Evolutionary conservation across 2,888 invertebrate genomes (phyloP), one percentile per base, ranked within the genome.

Genomic region (Limnephilus marmoratus): DNA sequence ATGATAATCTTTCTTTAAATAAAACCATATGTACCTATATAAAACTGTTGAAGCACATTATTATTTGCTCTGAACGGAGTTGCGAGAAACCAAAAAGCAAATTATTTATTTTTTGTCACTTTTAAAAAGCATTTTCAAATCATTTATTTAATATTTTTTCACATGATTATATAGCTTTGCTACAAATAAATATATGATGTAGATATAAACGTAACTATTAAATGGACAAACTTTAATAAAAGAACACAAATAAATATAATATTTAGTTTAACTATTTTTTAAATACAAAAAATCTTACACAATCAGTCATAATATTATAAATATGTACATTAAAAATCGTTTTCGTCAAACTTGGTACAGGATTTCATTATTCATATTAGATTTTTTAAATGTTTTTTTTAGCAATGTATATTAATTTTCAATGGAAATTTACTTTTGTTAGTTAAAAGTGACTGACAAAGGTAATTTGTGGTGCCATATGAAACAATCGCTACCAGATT

Each of bases 301-400:
- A 92, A 93, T 93, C 93, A 93, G 93, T 93, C 93, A 91, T 92
- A 93, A 92, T 90, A 91, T 91, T 87, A 91, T 88, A 91, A 81
- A 49, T 89, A 89, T 87, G 82, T 91, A 91, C 88, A 81, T 80
- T 80, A 80, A 89, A 80, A 37, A 45, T 68, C 24, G 41, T 80
- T 81, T 80, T 80, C 24, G 37, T 89, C 34, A 37, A 80, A 80
- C 31, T 89, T 89, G 88, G 88, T 89, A 80, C 88, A 89, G 88
- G 88, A 34, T 34, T 80, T 80, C 37, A 31, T 89, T 49, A 53
- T 87, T 86, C 45, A 68, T 68, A 68, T 68, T 18, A 68, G 68
- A 24, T 68, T 68, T 68, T 68, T 31, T 1, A 34, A 34, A 31
- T 82, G 29, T 31, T 82, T 34, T 81, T 31, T 82, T 82, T 82